Percentiles rank a stretch among this genome's conserved stretches.
phyloP scores from a whole-genome alignment of 2,888 invertebrate genomes.

The Epiblema foenella region DNA sequence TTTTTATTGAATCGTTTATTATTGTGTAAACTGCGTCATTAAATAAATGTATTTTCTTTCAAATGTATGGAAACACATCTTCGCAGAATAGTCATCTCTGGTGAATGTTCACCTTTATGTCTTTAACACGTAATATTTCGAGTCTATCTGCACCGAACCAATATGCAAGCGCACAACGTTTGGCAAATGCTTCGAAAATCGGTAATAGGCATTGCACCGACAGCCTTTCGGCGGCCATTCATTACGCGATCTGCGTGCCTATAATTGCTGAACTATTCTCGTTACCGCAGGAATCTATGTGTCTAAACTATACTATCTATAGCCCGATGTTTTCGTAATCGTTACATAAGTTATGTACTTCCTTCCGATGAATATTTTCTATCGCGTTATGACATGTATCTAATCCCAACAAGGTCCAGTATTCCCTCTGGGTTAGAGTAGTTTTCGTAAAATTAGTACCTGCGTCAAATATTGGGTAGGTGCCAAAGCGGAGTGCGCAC shows the following conservation, averaged over 20 bases:
- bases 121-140: slow-evolving; percentile 4
- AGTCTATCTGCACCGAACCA: neutral
- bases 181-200: slow-evolving; percentile 18
- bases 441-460: no score
- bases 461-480: no score
- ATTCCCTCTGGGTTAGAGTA: no score
- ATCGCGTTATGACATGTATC: no score
- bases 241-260: slow-evolving; percentile 28
- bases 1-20: no score
- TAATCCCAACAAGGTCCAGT: no score
- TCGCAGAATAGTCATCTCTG: no score
- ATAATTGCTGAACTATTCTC: slow-evolving; percentile 24
- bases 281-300: slow-evolving; percentile 14
- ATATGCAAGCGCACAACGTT: slow-evolving; percentile 2
- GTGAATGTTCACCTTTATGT: neutral
- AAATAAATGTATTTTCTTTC: no score
- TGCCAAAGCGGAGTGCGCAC: no score
- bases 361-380: no score
- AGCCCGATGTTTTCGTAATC: neutral
- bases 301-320: neutral
- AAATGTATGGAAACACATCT: no score
- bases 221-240: slow-evolving; percentile 24
- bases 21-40: no score
- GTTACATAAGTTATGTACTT: neutral
- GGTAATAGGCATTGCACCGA: neutral